Evolutionary conservation across 2,888 invertebrate species (phyloP).

Genomic region (Clivina fossor): DNA sequence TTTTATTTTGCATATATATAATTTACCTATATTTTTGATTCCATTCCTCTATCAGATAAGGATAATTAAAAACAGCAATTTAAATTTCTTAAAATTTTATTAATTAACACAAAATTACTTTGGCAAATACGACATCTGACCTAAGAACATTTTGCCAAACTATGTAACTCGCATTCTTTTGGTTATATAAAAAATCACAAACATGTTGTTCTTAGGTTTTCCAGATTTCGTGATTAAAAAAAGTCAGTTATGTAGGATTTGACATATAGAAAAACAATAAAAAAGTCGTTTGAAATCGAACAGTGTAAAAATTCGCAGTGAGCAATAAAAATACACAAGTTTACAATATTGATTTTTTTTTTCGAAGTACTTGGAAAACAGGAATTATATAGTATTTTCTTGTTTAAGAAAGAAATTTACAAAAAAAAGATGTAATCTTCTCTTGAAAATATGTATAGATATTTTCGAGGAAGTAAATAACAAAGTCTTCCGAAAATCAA

Average conservation of each 20-base stretch:
- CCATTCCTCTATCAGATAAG: no score
- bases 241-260: constrained; percentile 16
- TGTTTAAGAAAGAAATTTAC: no score
- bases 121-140: constrained; percentile 25
- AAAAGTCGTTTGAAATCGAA: constrained; percentile 5
- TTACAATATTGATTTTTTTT: background rate
- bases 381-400: no score
- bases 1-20: no score
- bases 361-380: background rate
- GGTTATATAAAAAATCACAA: constrained; percentile 28
- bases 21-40: no score
- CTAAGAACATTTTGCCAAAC: constrained; percentile 26
- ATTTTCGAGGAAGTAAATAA: no score
- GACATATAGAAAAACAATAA: constrained; percentile 1
- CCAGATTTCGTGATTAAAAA: constrained; percentile 20
- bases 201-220: constrained; percentile 19
- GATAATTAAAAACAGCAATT: constrained; percentile 1
- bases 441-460: no score
- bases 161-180: constrained; percentile 26
- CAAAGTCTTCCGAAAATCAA: no score
- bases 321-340: background rate
- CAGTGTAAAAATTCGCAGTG: constrained; percentile 10
- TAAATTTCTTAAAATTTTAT: constrained; percentile 14
- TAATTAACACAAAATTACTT: constrained; percentile 30
- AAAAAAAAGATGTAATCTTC: background rate